A percentile compares a stretch with the other conserved stretches of the same genome.
phyloP scores from a whole-genome alignment of 1,140 invertebrate genomes.

The Magallana angulata region DNA sequence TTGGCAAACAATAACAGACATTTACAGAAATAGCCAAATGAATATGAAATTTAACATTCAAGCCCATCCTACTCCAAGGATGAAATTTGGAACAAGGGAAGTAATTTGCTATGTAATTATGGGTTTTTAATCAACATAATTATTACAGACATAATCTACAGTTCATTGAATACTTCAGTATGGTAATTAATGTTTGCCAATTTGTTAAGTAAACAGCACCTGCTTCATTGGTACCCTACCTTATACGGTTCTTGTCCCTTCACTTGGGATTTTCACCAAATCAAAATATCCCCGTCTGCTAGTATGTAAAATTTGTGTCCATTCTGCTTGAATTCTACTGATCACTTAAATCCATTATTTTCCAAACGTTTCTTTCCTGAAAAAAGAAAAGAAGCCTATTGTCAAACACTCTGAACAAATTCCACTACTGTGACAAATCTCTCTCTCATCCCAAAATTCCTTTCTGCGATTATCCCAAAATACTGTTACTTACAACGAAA shows the following conservation, averaged over 20 bases:
- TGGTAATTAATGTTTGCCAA: not conserved
- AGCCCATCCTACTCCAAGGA: too few species aligned
- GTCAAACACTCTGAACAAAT: not conserved
- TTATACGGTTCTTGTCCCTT: not conserved
- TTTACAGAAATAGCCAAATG: too few species aligned
- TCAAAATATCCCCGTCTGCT: not conserved
- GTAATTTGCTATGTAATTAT: not conserved
- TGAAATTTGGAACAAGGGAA: too few species aligned
- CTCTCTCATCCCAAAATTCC: not conserved
- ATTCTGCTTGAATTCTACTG: not conserved
- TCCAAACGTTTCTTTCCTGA: not conserved
- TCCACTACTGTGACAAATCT: not conserved
- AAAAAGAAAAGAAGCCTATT: not conserved
- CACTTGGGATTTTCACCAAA: not conserved
- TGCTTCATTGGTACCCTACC: not conserved
- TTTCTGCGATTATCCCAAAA: not conserved
- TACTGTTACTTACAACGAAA: slow-evolving; percentile 24
- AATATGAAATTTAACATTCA: too few species aligned
- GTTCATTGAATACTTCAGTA: not conserved
- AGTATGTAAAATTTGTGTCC: slow-evolving; percentile 16
- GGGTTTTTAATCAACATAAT: slow-evolving; percentile 20
- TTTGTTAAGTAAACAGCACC: not conserved
- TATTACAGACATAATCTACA: slow-evolving; percentile 13
- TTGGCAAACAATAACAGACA: not conserved
- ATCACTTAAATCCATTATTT: slow-evolving; percentile 19